Evolutionary conservation across 2,113 vertebrate genomes (phyloP), one percentile per base, ranked within the genome.

Genomic region (Silurus glanis): DNA sequence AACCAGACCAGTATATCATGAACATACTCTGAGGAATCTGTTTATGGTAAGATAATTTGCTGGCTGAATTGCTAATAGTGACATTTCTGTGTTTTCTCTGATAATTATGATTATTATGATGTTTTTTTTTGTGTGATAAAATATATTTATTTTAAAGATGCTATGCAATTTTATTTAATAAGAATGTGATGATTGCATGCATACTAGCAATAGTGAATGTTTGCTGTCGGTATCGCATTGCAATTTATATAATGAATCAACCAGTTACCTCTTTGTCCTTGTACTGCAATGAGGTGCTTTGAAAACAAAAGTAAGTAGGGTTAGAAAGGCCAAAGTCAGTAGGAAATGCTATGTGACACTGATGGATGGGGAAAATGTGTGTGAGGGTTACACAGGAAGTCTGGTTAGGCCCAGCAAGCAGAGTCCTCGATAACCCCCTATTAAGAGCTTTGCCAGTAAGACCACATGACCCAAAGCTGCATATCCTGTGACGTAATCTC

Each of bases 311-410:
- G 86, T 76, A 78, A 87, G 78, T 56, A 13, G 45, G 67, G 55
- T 25, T 45, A 88, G 67, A 91, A 92, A 91, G 89, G 74, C 69
- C 85, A 84, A 85, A 90, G 85, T 93, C 88, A 90, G 90, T 91
- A 90, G 90, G 88, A 93, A 90, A 67, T 69, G 79, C n/a, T 51
- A 79, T 82, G 75, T 79, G 87, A 89, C 21, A 45, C 55, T 85
- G 85, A 78, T 55, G 51, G 74, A 69, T 51, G 37, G 64, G 78
- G 78, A 55, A n/a, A 61, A 67, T 56, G 78, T 85, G 74, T 62
- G 78, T 55, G 45, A 49, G 82, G 87, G 62, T 69, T 81, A n/a
- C 0, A 16, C 82, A 93, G 90, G 89, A 91, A 93, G 88, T 83
- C 49, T 82, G 87, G 74, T 87, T 84, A 90, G 82, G 87, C 78